phyloP scores from a whole-genome alignment of 35 echinoderm and acorn worm genomes.

The Amphiura filiformis region DNA sequence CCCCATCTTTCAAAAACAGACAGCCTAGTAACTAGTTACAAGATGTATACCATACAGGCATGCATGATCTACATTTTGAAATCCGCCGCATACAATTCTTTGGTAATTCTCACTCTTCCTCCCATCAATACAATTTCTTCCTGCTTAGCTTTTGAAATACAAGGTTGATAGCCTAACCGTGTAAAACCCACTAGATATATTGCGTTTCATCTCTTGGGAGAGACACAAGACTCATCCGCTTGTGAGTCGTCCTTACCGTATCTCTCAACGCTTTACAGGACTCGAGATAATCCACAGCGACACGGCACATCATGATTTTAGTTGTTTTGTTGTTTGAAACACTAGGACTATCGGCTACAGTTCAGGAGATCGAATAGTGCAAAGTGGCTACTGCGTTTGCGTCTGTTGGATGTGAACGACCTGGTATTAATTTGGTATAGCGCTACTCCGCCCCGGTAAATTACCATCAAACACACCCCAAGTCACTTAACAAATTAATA shows the following conservation, averaged over 20 bases:
- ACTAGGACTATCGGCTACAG: conserved; percentile 2
- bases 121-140: no score
- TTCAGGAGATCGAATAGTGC: conserved; percentile 13
- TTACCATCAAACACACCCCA: not conserved
- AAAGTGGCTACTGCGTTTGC: conserved; percentile 2
- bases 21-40: no score
- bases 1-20: no score
- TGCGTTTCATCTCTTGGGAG: not conserved
- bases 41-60: no score
- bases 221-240: not conserved
- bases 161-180: not conserved
- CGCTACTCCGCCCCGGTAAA: not conserved
- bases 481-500: conserved; percentile 15
- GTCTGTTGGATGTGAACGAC: conserved; percentile 4
- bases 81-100: no score
- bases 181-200: not conserved
- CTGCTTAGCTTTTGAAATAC: not conserved
- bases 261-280: not conserved
- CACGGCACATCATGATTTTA: not conserved
- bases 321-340: no score
- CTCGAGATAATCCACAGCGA: not conserved
- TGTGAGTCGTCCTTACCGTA: not conserved
- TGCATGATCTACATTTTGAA: no score
- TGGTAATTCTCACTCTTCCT: no score
- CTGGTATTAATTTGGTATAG: conserved; percentile 2